Conservation (phyloP, 2,888 invertebrate genomes). For the Pseudoips prasinana region DNA sequence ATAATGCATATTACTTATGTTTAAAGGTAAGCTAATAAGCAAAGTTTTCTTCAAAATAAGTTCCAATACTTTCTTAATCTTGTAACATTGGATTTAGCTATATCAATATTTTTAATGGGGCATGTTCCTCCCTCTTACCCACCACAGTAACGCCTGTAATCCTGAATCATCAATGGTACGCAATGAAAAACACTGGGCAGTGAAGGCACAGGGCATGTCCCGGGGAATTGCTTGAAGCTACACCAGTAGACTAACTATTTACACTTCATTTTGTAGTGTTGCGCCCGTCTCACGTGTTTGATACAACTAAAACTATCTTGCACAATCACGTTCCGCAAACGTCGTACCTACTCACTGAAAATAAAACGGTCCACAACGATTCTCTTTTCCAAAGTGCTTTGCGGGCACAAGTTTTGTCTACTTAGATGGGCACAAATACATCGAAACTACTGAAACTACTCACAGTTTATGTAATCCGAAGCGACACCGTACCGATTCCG, state of each 20-base stretch:
- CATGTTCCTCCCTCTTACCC: too few species aligned
- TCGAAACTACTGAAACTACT: constrained; percentile 36
- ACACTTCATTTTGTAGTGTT: constrained; percentile 33
- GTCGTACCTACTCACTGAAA: constrained; percentile 33
- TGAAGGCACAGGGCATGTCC: too few species aligned
- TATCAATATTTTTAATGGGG: too few species aligned
- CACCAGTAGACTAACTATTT: constrained; percentile 27
- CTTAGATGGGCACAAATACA: constrained; percentile 37
- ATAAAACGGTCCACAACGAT: constrained; percentile 30
- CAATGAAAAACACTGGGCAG: too few species aligned
- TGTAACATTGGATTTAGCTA: too few species aligned
- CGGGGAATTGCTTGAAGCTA: constrained; percentile 18
- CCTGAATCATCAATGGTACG: too few species aligned
- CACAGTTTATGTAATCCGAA: constrained; percentile 44
- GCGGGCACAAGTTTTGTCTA: constrained; percentile 47
- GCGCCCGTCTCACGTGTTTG: constrained; percentile 18
- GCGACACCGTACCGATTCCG: constrained; percentile 43
- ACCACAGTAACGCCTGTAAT: too few species aligned
- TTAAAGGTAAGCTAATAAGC: too few species aligned
- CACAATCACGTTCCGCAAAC: constrained; percentile 30
- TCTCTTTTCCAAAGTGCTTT: constrained; percentile 44
- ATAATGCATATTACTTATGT: too few species aligned
- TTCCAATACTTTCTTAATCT: too few species aligned
- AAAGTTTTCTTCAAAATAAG: too few species aligned
- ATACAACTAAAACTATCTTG: constrained; percentile 18